Evolutionary conservation across 2,113 vertebrate species (phyloP), one percentile per base, ranked within the genome.

Genomic region (Galeopterus variegatus): DNA sequence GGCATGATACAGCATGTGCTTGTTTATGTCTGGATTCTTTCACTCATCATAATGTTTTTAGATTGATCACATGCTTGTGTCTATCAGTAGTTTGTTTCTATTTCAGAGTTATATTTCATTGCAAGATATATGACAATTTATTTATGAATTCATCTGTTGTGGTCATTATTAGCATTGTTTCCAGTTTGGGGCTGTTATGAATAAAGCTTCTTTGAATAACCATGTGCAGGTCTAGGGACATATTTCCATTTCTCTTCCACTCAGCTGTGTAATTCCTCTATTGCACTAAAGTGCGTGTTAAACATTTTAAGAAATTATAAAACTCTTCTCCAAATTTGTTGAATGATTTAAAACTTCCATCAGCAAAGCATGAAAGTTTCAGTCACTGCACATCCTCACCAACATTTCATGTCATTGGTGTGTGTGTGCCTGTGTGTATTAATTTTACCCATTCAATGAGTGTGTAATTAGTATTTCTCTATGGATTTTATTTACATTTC

Each of bases 271-370:
- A 64, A 64, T 15, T 93, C 12, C 0, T 83, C 8, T 64, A 50
- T 64, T 62, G 45, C 18, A 65, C 58, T 2, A 94, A 96, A 82
- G 15, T 45, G 3, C 24, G 75, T 26, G 6, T n/a, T 48, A 41
- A 69, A 48, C 8, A 28, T 64, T 85, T 85, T 33, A 48, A 73
- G 26, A 28, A 95, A 60, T 33, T 60, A 12, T 70, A 69, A 88
- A 62, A 56, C 17, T 60, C 2, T 36, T 85, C 84, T 58, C 56
- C 24, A 90, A 90, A 58, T 48, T 76, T 6, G 11, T 60, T 77
- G 33, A 92, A 77, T 6, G 14, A 82, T 77, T 94, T 81, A 70
- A 76, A 82, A 93, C 75, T 62, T 90, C 76, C 7, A 31, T 8
- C 23, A 54, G n/a, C 6, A 93, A 64, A 67, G 18, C 19, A 31